A percentile compares a stretch with the other conserved stretches of the same genome.
Evolutionary conservation across 2,113 vertebrate species (phyloP).

Genomic region (Myrmophylax atrothorax): DNA sequence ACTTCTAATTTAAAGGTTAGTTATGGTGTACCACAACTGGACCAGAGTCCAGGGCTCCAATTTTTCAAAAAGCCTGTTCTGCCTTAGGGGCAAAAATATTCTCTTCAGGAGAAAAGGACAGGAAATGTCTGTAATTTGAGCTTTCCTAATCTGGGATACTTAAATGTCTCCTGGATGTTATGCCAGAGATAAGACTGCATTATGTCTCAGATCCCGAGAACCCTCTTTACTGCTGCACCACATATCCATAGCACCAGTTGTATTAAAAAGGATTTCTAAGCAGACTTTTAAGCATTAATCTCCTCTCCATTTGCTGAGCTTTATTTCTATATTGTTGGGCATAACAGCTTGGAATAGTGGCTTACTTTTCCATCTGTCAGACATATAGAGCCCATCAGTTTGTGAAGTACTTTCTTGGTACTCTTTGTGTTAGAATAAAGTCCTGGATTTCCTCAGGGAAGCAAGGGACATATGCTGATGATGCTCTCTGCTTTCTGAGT

Average conservation of each 20-base stretch:
- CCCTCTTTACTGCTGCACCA: neutral
- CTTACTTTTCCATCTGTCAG: slow-evolving; percentile 56
- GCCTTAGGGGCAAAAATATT: neutral
- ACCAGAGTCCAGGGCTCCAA: neutral
- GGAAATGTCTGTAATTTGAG: neutral
- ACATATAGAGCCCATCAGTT: slow-evolving; percentile 12
- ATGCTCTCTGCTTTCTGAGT: slow-evolving; percentile 20
- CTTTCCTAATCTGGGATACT: neutral
- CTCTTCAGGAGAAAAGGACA: neutral
- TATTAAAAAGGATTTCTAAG: neutral
- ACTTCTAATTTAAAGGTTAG: slow-evolving; percentile 37
- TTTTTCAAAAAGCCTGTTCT: neutral
- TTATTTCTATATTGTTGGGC: neutral
- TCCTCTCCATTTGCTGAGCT: neutral
- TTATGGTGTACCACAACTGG: neutral
- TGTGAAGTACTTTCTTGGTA: slow-evolving; percentile 41
- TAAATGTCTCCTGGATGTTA: neutral
- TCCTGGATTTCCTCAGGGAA: slow-evolving; percentile 49
- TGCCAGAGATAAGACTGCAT: neutral
- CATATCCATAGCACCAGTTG: neutral
- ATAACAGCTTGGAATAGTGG: neutral
- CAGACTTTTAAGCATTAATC: slow-evolving; percentile 9
- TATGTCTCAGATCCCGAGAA: neutral
- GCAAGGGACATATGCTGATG: slow-evolving; percentile 55
- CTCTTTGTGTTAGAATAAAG: slow-evolving; percentile 56